These are phyloP conservation scores for Chelonus formosanus DNA, from an alignment of 2,888 invertebrate species.

Conservation along the genomic window DNA sequence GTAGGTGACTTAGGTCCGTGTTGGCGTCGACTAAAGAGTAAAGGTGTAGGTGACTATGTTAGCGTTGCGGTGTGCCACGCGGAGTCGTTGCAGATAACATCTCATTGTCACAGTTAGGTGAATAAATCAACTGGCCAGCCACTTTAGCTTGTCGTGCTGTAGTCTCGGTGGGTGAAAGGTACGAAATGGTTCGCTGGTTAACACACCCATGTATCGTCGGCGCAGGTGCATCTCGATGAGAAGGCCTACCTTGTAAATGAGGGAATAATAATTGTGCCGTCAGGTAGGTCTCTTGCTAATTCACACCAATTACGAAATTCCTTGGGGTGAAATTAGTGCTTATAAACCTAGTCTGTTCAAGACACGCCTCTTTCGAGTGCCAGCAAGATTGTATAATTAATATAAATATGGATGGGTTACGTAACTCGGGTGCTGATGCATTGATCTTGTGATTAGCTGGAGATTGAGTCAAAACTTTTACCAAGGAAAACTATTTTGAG, in stretches of 20 bases:
- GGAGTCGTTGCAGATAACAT: conserved; percentile 55
- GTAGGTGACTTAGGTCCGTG: not conserved
- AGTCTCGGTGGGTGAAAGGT: not conserved
- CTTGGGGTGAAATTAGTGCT: too few species aligned
- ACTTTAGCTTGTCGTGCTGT: conserved; percentile 34
- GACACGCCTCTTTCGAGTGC: too few species aligned
- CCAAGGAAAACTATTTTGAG: too few species aligned
- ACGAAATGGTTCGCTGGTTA: conserved; percentile 9
- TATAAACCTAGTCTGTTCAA: too few species aligned
- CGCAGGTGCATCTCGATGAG: conserved; percentile 11
- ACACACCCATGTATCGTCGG: not conserved
- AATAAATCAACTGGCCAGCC: conserved; percentile 52
- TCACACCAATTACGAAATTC: too few species aligned
- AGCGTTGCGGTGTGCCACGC: conserved; percentile 45
- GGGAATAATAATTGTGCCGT: too few species aligned
- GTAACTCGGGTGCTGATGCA: too few species aligned
- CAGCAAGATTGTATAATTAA: too few species aligned
- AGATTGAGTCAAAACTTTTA: too few species aligned
- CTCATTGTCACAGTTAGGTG: conserved; percentile 56
- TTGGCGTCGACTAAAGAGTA: conserved; percentile 24
- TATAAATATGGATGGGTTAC: too few species aligned
- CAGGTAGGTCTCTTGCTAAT: too few species aligned
- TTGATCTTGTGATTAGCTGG: too few species aligned
- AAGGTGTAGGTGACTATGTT: conserved; percentile 38
- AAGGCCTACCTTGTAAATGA: not conserved